These are phyloP conservation scores for Diadumene lineata DNA, from an alignment of 92 coral and sea anemone genomes.

Conservation along the genomic window DNA sequence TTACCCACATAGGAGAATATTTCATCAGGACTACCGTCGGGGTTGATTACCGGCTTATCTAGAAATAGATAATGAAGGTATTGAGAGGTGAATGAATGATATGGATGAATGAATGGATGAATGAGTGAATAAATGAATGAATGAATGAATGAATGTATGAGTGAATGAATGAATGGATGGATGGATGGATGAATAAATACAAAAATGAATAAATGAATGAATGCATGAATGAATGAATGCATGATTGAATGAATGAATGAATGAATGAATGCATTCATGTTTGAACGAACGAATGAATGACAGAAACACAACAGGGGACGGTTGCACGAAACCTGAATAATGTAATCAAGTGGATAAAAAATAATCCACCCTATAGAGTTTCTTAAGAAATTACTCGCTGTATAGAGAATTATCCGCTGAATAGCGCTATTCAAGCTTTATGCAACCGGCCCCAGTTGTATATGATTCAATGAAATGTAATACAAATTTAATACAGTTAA, in stretches of 20 bases:
- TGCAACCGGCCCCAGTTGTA: no score
- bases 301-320: not conserved
- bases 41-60: conserved; percentile 46
- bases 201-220: not conserved
- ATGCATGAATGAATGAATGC: not conserved
- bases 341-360: no score
- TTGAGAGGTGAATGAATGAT: not conserved
- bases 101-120: not conserved
- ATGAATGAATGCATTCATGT: not conserved
- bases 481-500: no score
- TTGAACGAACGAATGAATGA: not conserved
- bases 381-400: no score
- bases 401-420: no score
- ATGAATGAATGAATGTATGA: not conserved
- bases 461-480: no score
- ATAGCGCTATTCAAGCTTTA: no score
- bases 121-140: not conserved
- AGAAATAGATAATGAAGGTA: not conserved
- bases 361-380: no score
- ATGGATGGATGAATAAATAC: not conserved
- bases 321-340: no score
- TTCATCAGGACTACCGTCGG: conserved; percentile 31
- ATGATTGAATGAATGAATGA: not conserved
- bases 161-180: not conserved
- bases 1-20: conserved; percentile 65